A percentile compares a stretch with the other conserved stretches of the same genome.
Evolutionary conservation across 2,797 vertebrate species (phyloP).

Genomic region (Danionella dracula): DNA sequence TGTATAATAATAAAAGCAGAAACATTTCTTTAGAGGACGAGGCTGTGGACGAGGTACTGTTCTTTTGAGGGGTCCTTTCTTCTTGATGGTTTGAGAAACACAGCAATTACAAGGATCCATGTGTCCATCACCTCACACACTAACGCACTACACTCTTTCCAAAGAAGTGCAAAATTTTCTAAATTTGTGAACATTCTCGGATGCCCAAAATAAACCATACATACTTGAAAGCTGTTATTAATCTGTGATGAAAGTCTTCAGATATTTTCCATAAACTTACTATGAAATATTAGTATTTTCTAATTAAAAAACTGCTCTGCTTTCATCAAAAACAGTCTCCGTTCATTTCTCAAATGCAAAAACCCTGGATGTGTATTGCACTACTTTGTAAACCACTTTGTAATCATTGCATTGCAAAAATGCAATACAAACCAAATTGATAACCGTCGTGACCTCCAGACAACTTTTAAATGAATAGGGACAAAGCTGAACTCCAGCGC

Average conservation of each 20-base stretch:
- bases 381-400: too few relatives aligned
- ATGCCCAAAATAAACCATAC: not conserved
- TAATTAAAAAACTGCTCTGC: not conserved
- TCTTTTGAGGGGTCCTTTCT: too few relatives aligned
- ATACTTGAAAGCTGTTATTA: conserved; percentile 3
- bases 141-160: not conserved
- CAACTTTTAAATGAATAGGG: conserved; percentile 46
- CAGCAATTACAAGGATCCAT: conserved; percentile 5
- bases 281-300: not conserved
- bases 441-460: too few relatives aligned
- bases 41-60: too few relatives aligned
- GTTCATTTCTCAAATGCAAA: too few relatives aligned
- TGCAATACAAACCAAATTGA: too few relatives aligned
- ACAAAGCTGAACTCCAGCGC: conserved; percentile 43
- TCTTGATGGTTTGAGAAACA: too few relatives aligned
- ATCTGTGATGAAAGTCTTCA: not conserved
- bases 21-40: too few relatives aligned
- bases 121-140: not conserved
- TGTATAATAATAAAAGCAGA: too few relatives aligned
- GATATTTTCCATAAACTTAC: not conserved
- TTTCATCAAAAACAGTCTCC: too few relatives aligned
- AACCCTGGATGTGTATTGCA: too few relatives aligned
- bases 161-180: not conserved
- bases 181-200: not conserved
- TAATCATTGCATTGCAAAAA: too few relatives aligned